Evolutionary conservation across 2,888 invertebrate genomes (phyloP), one percentile per base, ranked within the genome.

Genomic region (Lagria hirta): DNA sequence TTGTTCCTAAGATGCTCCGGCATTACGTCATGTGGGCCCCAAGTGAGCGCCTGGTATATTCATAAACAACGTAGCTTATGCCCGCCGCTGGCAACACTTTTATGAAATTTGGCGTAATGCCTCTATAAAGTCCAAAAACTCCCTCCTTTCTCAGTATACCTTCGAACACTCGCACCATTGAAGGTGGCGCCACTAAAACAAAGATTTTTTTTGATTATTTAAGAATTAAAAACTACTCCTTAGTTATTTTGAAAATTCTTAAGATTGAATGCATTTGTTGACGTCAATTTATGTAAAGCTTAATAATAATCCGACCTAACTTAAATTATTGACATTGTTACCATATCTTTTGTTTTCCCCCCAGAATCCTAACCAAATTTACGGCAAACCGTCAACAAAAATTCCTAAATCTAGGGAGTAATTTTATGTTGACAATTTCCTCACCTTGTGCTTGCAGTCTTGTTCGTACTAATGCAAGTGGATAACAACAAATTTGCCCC

Each of bases 1-100:
- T 66, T 58, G 54, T 64, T 64, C 66, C 69, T 71, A 70, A 58
- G 40, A 27, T 58, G 51, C 53, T 47, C 55, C 47, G 50, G 57
- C 73, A 81, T 90, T 88, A 93, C 81, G 93, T 92, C 93, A 93
- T 93, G 73, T 89, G 88, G 42, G 92, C 91, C 53, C 93, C 93
- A 62, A 97, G 81, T 45, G 88, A 81, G 64, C 87, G 83, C 69
- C 94, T 86, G 50, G 88, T 83, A 72, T 89, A 86, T 73, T 99
- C 99, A 73, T 99, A 99, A 33, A 97, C 96, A 26, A 98, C 93
- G 73, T 99, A 99, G 65, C 95, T 95, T 65, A 99, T 99, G 67
- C 94, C 92, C 51, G 98, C 99, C 32, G 99, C 97, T 7, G 99
- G 99, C 57, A 96, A 78, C 52, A 89, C 97, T 79, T 99, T 99